phyloP scores from a whole-genome alignment of 1,140 invertebrate species.

The Drosophila sucinea region DNA sequence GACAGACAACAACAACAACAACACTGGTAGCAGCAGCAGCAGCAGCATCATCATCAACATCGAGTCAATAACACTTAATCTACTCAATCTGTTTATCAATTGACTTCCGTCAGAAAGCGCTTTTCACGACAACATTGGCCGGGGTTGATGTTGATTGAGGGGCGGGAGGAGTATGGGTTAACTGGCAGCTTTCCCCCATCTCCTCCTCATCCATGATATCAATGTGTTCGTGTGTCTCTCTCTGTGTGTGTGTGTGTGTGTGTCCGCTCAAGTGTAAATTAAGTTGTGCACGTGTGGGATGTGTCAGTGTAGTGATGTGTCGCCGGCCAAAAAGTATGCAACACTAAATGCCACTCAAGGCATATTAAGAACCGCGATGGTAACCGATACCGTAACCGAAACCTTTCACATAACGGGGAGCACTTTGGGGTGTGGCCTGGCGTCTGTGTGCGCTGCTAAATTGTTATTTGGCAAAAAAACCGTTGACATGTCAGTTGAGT shows the following conservation, averaged over 20 bases:
- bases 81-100: slow-evolving; percentile 76
- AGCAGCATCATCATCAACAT: slow-evolving; percentile 24
- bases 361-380: slow-evolving; percentile 8
- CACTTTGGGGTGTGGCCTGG: too few relatives aligned
- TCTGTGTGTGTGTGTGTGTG: background rate
- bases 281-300: slow-evolving; percentile 29
- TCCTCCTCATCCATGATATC: too few relatives aligned
- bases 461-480: background rate
- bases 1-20: slow-evolving; percentile 11
- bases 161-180: slow-evolving; percentile 11
- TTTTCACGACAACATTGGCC: slow-evolving; percentile 62
- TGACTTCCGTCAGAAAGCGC: slow-evolving; percentile 71
- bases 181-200: background rate
- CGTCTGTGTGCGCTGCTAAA: background rate
- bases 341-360: slow-evolving; percentile 56
- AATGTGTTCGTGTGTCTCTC: background rate
- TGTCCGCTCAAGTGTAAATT: slow-evolving; percentile 62
- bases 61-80: slow-evolving; percentile 76
- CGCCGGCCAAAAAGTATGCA: slow-evolving; percentile 39
- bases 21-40: slow-evolving; percentile 16
- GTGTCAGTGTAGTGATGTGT: slow-evolving; percentile 12
- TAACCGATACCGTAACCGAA: slow-evolving; percentile 1
- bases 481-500: background rate
- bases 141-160: slow-evolving; percentile 55
- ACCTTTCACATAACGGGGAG: background rate